Conservation (phyloP, 2,113 vertebrate species). For the Nyctereutes procyonoides region DNA sequence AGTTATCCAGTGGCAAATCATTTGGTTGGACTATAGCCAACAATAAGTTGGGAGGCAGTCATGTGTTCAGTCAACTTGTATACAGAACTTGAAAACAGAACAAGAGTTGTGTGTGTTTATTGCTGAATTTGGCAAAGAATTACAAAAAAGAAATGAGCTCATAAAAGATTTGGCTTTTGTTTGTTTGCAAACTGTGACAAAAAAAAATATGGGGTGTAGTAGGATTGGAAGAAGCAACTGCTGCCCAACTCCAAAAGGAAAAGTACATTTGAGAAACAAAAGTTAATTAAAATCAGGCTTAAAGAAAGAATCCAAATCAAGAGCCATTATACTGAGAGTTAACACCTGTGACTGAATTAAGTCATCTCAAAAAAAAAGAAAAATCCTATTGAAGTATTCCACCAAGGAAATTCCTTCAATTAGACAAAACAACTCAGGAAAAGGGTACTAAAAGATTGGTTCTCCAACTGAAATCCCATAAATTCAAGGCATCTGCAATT, state of each 20-base stretch:
- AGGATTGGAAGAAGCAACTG: neutral
- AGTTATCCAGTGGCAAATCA: neutral
- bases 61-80: neutral
- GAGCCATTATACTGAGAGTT: neutral
- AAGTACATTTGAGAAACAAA: neutral
- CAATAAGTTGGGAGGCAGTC: neutral
- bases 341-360: neutral
- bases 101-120: neutral
- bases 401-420: neutral
- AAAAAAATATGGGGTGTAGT: neutral
- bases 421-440: neutral
- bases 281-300: neutral
- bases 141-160: neutral
- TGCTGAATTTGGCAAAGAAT: neutral
- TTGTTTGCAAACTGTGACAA: neutral
- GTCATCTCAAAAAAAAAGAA: neutral
- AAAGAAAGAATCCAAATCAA: neutral
- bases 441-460: neutral
- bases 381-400: neutral
- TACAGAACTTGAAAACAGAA: neutral
- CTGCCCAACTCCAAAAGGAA: constrained; percentile 6
- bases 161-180: neutral
- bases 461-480: neutral
- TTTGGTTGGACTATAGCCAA: neutral
- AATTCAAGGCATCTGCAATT: neutral